phyloP scores from a whole-genome alignment of 2,888 invertebrate species.

The Machimus rusticus region DNA sequence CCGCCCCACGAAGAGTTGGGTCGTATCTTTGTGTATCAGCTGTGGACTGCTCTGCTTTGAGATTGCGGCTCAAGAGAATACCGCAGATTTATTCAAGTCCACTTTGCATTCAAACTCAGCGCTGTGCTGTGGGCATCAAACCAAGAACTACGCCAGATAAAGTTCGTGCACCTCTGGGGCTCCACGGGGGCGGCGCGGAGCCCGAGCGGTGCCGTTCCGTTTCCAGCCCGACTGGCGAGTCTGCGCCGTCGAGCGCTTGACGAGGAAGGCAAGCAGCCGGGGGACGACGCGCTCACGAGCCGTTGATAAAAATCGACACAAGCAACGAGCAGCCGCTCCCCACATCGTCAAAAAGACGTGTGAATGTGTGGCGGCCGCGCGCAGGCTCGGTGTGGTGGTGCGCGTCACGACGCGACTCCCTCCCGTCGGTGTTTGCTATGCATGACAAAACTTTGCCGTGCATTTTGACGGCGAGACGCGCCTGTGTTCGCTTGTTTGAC shows the following conservation, averaged over 20 bases:
- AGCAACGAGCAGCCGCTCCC: background rate
- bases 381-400: background rate
- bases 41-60: background rate
- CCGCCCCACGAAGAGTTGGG: background rate
- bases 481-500: slow-evolving; percentile 3
- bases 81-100: background rate
- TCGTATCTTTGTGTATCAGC: background rate
- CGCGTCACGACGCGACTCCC: background rate
- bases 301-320: background rate
- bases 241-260: background rate
- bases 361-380: background rate
- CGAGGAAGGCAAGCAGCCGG: background rate
- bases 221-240: background rate
- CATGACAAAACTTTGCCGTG: slow-evolving; percentile 32
- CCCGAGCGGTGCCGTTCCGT: background rate
- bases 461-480: slow-evolving; percentile 2
- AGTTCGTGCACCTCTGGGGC: background rate
- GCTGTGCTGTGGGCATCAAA: background rate
- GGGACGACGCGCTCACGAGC: background rate
- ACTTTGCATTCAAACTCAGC: background rate
- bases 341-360: background rate
- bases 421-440: background rate
- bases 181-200: background rate
- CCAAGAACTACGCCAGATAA: background rate
- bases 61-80: background rate